Evolutionary conservation across 1,140 invertebrate genomes (phyloP), one percentile per base, ranked within the genome.

Genomic region (Alviniconcha marisindica): DNA sequence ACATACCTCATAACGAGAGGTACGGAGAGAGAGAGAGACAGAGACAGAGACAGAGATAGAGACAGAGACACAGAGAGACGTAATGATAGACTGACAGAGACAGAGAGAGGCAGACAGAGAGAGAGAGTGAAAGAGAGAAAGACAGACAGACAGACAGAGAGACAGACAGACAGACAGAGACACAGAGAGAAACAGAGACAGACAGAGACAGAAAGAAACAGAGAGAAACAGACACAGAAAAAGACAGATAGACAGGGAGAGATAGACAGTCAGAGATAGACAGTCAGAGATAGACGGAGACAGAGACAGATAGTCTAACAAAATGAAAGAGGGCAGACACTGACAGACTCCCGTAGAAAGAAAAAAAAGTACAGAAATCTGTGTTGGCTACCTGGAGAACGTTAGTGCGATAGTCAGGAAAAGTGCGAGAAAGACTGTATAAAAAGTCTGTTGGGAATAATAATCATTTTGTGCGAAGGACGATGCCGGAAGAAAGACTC

Each of bases 21-120:
- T 33, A 71, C 28, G 1, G 0, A 15, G 18, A 0, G 36, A 71
- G 31, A 36, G 1, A 10, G 1, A 36, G 33, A 40, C 10, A 71
- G 66, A 71, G 66, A 71, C 28, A 71, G 66, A 71, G 66, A 71
- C 28, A 71, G 66, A 71, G 66, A 38, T n/a, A 71, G 66, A 71
- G 66, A 40, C 28, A 38, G 66, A 40, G 66, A 71, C 18, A 71
- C 12, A 71, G 66, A 40, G 66, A 38, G 66, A 71, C 12, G 36
- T 18, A 60, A n/a, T n/a, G 31, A 5, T 15, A 71, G 66, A 5
- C 7, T 0, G 66, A 40, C 28, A 36, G 38, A 71, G 31, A 2
- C 15, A 36, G 15, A 71, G 38, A 71, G 66, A 5, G 66, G 18
- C 18, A 71, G 66, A 5, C 18, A 71, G 38, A 38, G 31, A 38